phyloP scores from a whole-genome alignment of 2,113 vertebrate genomes.

The Tauraco erythrolophus region DNA sequence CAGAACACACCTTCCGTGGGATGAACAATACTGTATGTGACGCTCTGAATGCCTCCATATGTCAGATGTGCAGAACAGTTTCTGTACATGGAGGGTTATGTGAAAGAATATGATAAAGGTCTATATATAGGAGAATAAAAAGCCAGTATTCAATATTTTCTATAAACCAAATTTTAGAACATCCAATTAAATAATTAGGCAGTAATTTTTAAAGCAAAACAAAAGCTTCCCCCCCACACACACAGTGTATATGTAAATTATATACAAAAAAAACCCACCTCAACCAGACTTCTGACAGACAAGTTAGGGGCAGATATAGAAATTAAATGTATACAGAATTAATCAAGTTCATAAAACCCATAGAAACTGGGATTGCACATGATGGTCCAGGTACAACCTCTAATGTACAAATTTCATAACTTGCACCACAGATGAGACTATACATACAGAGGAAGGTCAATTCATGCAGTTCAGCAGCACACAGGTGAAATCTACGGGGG shows the following conservation, averaged over 20 bases:
- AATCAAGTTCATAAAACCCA: not conserved
- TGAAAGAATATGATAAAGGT: not conserved
- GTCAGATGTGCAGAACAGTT: not conserved
- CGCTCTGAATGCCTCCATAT: not conserved
- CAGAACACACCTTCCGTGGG: not conserved
- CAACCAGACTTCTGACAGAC: not conserved
- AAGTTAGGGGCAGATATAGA: not conserved
- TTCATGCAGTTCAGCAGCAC: not conserved
- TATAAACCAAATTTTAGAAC: not conserved
- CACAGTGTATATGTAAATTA: not conserved
- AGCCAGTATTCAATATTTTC: not conserved
- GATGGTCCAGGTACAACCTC: not conserved
- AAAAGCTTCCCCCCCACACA: rapidly evolving
- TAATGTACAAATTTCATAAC: not conserved
- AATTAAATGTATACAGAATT: not conserved
- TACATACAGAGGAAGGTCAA: not conserved
- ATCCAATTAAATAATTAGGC: not conserved
- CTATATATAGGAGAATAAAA: not conserved
- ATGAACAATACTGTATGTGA: not conserved
- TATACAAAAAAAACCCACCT: not conserved
- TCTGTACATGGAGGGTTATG: not conserved
- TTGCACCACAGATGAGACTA: not conserved
- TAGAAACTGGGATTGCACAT: not conserved
- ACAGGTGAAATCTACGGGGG: not conserved
- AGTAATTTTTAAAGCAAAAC: not conserved